These are phyloP conservation scores for human DNA, from an alignment of 2,113 vertebrate species.

Conservation along the genomic window DNA sequence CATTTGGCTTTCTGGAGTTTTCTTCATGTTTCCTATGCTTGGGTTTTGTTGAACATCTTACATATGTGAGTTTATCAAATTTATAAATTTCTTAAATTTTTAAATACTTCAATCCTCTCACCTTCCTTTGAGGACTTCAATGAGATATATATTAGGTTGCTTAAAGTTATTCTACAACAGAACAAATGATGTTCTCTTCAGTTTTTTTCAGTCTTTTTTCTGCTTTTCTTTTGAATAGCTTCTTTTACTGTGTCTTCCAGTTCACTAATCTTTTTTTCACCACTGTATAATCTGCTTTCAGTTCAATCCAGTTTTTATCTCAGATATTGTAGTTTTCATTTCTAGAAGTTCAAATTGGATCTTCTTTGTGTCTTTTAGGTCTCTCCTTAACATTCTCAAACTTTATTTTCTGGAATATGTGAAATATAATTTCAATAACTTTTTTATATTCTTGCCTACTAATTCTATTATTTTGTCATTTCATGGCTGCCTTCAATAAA, in stretches of 20 bases:
- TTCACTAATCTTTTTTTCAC: not conserved
- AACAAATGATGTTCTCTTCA: not conserved
- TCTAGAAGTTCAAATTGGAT: not conserved
- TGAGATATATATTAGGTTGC: not conserved
- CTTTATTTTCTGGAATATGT: conserved; percentile 35
- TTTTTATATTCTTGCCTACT: not conserved
- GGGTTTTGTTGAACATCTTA: not conserved
- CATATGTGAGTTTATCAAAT: not conserved
- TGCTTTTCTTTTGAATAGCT: not conserved
- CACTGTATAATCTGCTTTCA: not conserved
- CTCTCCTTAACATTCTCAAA: conserved; percentile 6
- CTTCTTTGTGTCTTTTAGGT: not conserved
- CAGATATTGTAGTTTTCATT: not conserved
- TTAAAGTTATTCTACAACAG: not conserved
- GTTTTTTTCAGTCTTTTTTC: not conserved
- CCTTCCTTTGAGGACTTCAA: not conserved
- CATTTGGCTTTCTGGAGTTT: not conserved
- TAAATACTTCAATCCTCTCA: not conserved
- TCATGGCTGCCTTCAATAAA: not conserved
- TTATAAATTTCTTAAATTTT: not conserved
- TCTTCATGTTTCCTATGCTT: not conserved
- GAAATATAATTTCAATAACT: conserved; percentile 28
- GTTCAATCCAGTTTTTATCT: not conserved
- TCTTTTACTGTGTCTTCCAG: not conserved
- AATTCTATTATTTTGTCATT: not conserved